Conservation (phyloP, 2,888 invertebrate species). For the Xylocampa areola region DNA sequence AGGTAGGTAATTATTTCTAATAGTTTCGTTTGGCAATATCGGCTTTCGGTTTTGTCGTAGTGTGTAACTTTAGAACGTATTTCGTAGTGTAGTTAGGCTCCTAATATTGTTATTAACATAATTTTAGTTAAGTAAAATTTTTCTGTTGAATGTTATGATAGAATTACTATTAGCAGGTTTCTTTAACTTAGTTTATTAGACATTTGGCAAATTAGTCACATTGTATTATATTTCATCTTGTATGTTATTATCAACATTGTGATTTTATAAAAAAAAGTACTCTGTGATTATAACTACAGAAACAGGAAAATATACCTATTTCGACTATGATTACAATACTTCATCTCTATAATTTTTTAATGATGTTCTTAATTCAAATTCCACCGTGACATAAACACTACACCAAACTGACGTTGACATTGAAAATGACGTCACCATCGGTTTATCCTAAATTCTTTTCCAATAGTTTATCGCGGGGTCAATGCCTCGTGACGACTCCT, state of each 20-base stretch:
- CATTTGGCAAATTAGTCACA: too few relatives aligned
- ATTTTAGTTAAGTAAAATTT: slow-evolving; percentile 13
- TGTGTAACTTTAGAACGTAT: slow-evolving; percentile 30
- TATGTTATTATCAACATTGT: too few relatives aligned
- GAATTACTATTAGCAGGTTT: too few relatives aligned
- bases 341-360: neutral
- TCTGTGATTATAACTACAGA: too few relatives aligned
- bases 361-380: slow-evolving; percentile 3
- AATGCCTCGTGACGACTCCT: slow-evolving; percentile 57
- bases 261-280: too few relatives aligned
- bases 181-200: too few relatives aligned
- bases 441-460: slow-evolving; percentile 65
- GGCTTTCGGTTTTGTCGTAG: slow-evolving; percentile 27
- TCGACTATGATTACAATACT: too few relatives aligned
- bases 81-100: slow-evolving; percentile 3
- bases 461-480: slow-evolving; percentile 63
- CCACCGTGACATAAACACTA: slow-evolving; percentile 20
- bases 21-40: slow-evolving; percentile 35
- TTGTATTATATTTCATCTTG: too few relatives aligned
- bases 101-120: slow-evolving; percentile 15
- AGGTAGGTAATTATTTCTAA: slow-evolving; percentile 59
- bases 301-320: too few relatives aligned
- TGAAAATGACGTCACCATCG: slow-evolving; percentile 68
- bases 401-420: slow-evolving; percentile 60
- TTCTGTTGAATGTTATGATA: neutral